Evolutionary conservation across 2,113 vertebrate genomes (phyloP).

Genomic region (Trogon surrucura): DNA sequence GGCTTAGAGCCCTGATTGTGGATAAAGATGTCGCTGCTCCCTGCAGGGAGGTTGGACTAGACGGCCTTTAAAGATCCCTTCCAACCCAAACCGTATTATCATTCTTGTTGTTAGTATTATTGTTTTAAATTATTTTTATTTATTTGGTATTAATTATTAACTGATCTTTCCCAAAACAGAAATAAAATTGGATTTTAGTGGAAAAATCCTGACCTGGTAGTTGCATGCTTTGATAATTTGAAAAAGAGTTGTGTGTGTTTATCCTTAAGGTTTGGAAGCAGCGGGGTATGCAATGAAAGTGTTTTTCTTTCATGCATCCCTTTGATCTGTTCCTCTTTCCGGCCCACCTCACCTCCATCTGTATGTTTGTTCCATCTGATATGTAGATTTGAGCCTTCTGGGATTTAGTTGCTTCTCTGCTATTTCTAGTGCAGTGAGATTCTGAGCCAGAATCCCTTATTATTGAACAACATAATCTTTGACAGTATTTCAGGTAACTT

Average conservation of each 20-base stretch:
- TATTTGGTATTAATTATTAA: not conserved
- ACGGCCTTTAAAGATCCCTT: not conserved
- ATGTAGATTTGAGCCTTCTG: slow-evolving; percentile 13
- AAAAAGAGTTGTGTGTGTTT: not conserved
- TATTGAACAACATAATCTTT: not conserved
- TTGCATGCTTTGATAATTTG: not conserved
- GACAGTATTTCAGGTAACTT: not conserved
- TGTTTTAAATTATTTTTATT: not conserved
- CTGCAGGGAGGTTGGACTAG: not conserved
- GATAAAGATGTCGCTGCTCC: not conserved
- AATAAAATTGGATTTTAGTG: not conserved
- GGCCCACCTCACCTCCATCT: not conserved
- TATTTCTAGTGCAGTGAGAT: not conserved
- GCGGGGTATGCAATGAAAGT: not conserved
- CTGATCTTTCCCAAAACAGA: not conserved
- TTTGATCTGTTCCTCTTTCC: slow-evolving; percentile 19
- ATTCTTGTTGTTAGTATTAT: not conserved
- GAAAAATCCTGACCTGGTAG: not conserved
- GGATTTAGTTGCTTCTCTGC: not conserved
- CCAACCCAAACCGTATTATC: not conserved
- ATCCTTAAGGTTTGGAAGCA: not conserved
- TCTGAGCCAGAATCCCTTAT: not conserved
- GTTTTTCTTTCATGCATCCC: not conserved
- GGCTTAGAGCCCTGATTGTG: not conserved
- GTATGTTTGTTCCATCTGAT: not conserved